phyloP scores from a whole-genome alignment of 2,888 invertebrate species.

The Mythimna loreyi region DNA sequence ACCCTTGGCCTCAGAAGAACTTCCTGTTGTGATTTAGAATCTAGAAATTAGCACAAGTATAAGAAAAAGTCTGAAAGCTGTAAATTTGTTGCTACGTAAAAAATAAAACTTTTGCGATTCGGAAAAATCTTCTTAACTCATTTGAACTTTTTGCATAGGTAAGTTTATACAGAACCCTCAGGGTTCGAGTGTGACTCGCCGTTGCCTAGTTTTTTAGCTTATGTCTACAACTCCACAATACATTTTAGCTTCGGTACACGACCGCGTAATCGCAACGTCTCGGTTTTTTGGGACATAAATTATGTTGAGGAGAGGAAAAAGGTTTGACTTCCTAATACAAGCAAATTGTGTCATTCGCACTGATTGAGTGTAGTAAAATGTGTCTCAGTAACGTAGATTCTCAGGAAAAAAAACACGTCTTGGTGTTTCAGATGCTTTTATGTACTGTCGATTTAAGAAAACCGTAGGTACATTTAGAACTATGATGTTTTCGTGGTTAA shows the following conservation, averaged over 20 bases:
- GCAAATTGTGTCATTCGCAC: slow-evolving; percentile 15
- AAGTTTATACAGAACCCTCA: too few relatives aligned
- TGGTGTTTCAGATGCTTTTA: not conserved
- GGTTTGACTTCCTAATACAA: slow-evolving; percentile 8
- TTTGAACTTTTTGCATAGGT: too few relatives aligned
- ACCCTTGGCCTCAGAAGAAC: too few relatives aligned
- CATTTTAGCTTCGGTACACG: not conserved
- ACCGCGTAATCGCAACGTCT: not conserved
- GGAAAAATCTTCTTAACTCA: too few relatives aligned
- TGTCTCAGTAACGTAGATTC: slow-evolving; percentile 4
- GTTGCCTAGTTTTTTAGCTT: not conserved
- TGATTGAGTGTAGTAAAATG: slow-evolving; percentile 40
- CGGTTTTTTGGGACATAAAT: slow-evolving; percentile 21
- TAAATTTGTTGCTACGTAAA: too few relatives aligned
- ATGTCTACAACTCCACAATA: not conserved
- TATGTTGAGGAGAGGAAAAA: not conserved
- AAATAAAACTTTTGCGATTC: too few relatives aligned
- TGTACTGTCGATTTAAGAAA: not conserved
- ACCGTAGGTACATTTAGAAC: too few relatives aligned
- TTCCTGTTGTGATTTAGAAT: too few relatives aligned
- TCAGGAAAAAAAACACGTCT: not conserved
- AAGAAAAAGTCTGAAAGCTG: too few relatives aligned
- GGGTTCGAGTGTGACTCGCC: too few relatives aligned
- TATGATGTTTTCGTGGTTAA: too few relatives aligned
- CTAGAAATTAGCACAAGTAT: too few relatives aligned